Evolutionary conservation across 2,888 invertebrate genomes (phyloP).

Genomic region (Ctena decussata): DNA sequence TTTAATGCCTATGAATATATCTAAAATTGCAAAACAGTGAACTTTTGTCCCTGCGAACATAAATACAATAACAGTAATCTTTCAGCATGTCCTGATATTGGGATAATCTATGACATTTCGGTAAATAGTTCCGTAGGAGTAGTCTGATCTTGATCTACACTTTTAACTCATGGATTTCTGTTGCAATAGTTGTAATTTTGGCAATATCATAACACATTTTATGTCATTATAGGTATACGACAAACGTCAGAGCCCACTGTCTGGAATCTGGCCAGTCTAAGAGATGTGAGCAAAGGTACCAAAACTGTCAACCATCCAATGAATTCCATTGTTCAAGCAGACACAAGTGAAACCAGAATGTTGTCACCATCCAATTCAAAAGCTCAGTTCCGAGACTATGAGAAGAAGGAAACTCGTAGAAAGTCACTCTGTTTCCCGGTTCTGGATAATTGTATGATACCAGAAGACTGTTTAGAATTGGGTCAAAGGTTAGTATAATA

Average conservation of each 20-base stretch:
- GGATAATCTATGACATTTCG: too few relatives aligned
- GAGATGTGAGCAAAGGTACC: constrained; percentile 17
- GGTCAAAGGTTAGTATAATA: constrained; percentile 77
- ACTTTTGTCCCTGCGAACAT: too few relatives aligned
- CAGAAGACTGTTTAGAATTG: constrained; percentile 70
- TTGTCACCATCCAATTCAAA: background rate
- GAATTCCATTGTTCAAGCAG: background rate
- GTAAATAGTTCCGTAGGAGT: too few relatives aligned
- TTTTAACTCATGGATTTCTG: too few relatives aligned
- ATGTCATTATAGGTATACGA: constrained; percentile 33
- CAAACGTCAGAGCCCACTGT: constrained; percentile 30
- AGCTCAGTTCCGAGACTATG: constrained; percentile 77
- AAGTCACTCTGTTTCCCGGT: constrained; percentile 76
- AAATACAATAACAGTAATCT: too few relatives aligned
- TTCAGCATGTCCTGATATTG: too few relatives aligned
- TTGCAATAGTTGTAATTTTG: too few relatives aligned
- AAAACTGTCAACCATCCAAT: constrained; percentile 5
- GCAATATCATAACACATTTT: too few relatives aligned
- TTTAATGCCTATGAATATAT: too few relatives aligned
- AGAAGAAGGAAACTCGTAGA: constrained; percentile 62
- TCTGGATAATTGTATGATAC: constrained; percentile 74
- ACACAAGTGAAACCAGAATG: background rate
- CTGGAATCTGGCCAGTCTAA: constrained; percentile 42
- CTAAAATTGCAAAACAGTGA: too few relatives aligned
- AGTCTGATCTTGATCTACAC: too few relatives aligned